Percentiles rank a stretch among this genome's conserved stretches.
Evolutionary conservation across 2,797 vertebrate genomes (phyloP).

Genomic region (Labeo calbasu): DNA sequence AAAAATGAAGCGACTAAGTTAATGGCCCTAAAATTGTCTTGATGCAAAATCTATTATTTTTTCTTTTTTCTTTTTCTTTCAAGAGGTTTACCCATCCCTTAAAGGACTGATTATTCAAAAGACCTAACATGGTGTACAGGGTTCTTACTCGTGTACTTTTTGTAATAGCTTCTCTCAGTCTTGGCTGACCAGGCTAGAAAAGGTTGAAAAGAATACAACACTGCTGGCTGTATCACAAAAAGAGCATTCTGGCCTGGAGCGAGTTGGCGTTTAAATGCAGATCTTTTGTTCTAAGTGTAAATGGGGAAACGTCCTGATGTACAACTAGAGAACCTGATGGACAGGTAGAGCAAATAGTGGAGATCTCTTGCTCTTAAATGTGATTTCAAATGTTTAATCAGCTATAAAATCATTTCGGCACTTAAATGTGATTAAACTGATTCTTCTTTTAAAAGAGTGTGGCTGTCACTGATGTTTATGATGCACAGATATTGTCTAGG

Average conservation of each 20-base stretch:
- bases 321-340: constrained; percentile 38
- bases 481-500: background rate
- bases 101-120: constrained; percentile 6
- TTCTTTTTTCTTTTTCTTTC: background rate
- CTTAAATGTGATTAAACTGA: constrained; percentile 70
- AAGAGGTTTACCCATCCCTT: background rate
- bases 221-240: constrained; percentile 27
- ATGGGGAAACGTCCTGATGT: constrained; percentile 61
- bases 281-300: constrained; percentile 60
- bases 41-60: background rate
- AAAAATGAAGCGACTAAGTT: background rate
- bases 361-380: constrained; percentile 57
- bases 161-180: background rate
- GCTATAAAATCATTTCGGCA: constrained; percentile 62
- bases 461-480: constrained; percentile 48
- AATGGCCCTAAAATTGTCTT: background rate
- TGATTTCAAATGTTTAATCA: constrained; percentile 65
- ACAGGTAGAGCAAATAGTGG: constrained; percentile 10
- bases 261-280: constrained; percentile 41
- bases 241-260: constrained; percentile 40
- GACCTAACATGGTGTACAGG: constrained; percentile 1
- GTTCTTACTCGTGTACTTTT: constrained; percentile 7
- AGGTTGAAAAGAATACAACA: constrained; percentile 53
- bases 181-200: constrained; percentile 33
- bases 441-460: constrained; percentile 66